Evolutionary conservation across 2,113 vertebrate species (phyloP).

Genomic region (Octodon degus): DNA sequence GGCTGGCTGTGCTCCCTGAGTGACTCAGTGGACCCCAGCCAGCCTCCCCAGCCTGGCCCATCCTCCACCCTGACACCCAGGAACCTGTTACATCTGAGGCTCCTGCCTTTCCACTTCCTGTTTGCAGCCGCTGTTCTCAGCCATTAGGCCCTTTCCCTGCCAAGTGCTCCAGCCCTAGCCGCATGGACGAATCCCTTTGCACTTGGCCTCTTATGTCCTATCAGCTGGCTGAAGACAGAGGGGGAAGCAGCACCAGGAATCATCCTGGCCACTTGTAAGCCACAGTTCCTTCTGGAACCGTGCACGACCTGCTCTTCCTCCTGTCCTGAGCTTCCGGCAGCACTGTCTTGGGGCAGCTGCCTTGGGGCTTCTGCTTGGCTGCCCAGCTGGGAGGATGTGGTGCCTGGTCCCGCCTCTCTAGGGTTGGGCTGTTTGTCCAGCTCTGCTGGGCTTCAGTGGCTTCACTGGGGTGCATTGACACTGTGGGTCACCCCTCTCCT

Average conservation of each 20-base stretch:
- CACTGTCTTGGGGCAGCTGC: not conserved
- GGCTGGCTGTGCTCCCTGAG: no score
- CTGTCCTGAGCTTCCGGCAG: constrained; percentile 24
- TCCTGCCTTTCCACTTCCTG: not conserved
- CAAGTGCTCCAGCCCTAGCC: not conserved
- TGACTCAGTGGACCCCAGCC: not conserved
- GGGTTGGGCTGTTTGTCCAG: not conserved
- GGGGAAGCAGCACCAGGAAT: not conserved
- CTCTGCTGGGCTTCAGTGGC: not conserved
- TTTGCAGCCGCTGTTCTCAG: not conserved
- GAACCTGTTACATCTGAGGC: not conserved
- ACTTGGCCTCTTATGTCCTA: not conserved
- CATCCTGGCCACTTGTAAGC: not conserved
- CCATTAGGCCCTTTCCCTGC: not conserved
- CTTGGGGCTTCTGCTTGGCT: not conserved
- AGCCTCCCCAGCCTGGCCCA: not conserved
- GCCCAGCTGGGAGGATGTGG: not conserved
- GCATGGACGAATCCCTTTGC: not conserved
- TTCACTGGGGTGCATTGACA: accelerated
- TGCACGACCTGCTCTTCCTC: not conserved
- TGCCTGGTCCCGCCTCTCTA: not conserved
- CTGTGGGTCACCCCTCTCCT: not conserved
- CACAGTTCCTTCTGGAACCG: not conserved
- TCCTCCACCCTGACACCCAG: not conserved
- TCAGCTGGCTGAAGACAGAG: not conserved